Percentiles rank a stretch among this genome's conserved stretches.
Evolutionary conservation across 2,113 vertebrate species (phyloP).

Genomic region (human (Homo sapiens)): GRCh38 chr2:217125001-217125500

Average conservation of each 20-base stretch:
- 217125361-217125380: neutral
- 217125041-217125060: neutral
- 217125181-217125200: constrained; percentile 56
- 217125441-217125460: neutral
- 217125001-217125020: neutral
- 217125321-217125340: neutral
- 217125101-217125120: neutral
- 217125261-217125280: constrained; percentile 33
- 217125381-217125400: neutral
- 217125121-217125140: constrained; percentile 38
- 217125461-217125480: neutral
- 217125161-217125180: constrained; percentile 64
- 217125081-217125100: neutral
- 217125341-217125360: neutral
- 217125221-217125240: constrained; percentile 75
- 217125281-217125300: neutral
- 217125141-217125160: constrained; percentile 26
- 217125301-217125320: neutral
- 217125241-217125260: constrained; percentile 45
- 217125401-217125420: neutral
- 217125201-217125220: constrained; percentile 59
- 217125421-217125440: neutral
- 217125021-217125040: neutral
- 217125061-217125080: neutral
- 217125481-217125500: neutral